phyloP scores from a whole-genome alignment of 2,797 vertebrate genomes.

The Lycodopsis pacificus region DNA sequence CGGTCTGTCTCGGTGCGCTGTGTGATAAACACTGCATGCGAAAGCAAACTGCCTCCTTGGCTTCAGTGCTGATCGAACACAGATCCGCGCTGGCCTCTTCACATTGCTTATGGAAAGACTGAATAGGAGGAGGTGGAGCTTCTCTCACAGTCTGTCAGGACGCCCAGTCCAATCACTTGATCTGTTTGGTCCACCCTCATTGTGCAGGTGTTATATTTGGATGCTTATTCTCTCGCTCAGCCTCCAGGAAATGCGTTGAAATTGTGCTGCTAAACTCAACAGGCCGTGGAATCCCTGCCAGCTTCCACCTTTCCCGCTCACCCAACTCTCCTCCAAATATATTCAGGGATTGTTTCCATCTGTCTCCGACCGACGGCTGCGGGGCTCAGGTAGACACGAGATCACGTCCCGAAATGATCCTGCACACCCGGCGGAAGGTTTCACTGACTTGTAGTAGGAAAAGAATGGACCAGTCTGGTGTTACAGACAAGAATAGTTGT shows the following conservation, averaged over 20 bases:
- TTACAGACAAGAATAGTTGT: constrained; percentile 29
- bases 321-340: constrained; percentile 54
- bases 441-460: constrained; percentile 24
- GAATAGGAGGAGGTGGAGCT: constrained; percentile 51
- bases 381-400: constrained; percentile 69
- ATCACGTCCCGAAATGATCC: constrained; percentile 61
- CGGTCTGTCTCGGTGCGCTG: constrained; percentile 33
- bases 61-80: constrained; percentile 62
- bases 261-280: constrained; percentile 36
- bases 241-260: constrained; percentile 50
- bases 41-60: constrained; percentile 51
- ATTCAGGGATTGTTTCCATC: constrained; percentile 73
- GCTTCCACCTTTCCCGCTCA: constrained; percentile 45
- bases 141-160: constrained; percentile 61
- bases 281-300: constrained; percentile 45
- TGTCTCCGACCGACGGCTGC: constrained; percentile 48
- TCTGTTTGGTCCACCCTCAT: constrained; percentile 58
- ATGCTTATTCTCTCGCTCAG: constrained; percentile 34
- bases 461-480: constrained; percentile 20
- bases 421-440: constrained; percentile 31
- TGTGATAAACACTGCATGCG: constrained; percentile 65
- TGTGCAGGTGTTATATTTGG: constrained; percentile 78
- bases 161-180: constrained; percentile 66
- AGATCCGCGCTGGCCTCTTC: constrained; percentile 62
- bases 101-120: constrained; percentile 68